A percentile compares a stretch with the other conserved stretches of the same genome.
Conservation (phyloP, 2,113 vertebrate species). For the Aix galericulata region DNA sequence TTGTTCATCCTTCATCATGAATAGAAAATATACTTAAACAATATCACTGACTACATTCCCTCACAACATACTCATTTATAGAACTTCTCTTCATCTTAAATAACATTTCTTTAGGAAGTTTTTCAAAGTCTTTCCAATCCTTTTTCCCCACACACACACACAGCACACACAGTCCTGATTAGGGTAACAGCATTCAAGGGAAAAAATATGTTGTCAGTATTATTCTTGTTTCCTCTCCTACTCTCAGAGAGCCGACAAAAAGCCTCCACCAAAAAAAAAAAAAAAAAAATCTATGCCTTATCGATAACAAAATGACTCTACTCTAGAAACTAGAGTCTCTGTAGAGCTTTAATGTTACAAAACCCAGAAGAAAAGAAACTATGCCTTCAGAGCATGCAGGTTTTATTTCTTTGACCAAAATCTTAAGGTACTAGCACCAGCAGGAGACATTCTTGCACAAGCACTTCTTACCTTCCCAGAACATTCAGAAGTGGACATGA, state of each 20-base stretch:
- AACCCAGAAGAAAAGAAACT: not conserved
- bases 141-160: not conserved
- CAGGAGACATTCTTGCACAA: not conserved
- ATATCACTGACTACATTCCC: not conserved
- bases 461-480: not conserved
- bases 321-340: not conserved
- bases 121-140: not conserved
- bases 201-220: not conserved
- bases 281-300: not conserved
- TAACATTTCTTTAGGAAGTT: not conserved
- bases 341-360: not conserved
- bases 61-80: not conserved
- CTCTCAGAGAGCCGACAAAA: not conserved
- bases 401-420: not conserved
- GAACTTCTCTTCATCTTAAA: not conserved
- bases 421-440: not conserved
- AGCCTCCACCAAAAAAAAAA: not conserved
- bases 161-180: not conserved
- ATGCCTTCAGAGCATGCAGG: not conserved
- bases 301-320: not conserved
- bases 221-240: not conserved
- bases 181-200: not conserved
- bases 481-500: not conserved
- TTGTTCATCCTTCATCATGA: not conserved
- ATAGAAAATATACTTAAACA: not conserved